These are phyloP conservation scores for Lepidothrix coronata DNA, from an alignment of 2,113 vertebrate species.

Conservation along the genomic window DNA sequence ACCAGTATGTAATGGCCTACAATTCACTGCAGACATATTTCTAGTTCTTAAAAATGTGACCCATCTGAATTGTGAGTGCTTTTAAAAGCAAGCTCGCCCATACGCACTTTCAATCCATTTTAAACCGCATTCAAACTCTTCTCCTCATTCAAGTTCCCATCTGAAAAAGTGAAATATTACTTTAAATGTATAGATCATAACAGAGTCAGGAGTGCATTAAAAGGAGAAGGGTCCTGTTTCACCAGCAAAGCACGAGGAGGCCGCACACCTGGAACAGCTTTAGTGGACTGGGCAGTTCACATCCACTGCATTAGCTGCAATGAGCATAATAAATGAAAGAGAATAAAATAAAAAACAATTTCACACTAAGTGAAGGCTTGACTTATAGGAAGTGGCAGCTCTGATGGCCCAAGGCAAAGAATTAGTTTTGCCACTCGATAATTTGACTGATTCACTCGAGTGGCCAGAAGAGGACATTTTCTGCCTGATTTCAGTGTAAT, in stretches of 20 bases:
- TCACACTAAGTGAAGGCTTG: slow-evolving; percentile 79
- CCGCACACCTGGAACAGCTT: slow-evolving; percentile 48
- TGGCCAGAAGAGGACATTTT: slow-evolving; percentile 82
- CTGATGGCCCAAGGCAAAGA: slow-evolving; percentile 73
- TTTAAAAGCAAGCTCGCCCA: background rate
- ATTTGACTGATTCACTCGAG: slow-evolving; percentile 85
- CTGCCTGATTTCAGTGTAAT: slow-evolving; percentile 82
- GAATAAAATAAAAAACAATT: slow-evolving; percentile 81
- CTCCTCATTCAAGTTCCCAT: background rate
- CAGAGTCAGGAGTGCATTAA: background rate
- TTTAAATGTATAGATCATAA: background rate
- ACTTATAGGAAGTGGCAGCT: slow-evolving; percentile 85
- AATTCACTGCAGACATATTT: background rate
- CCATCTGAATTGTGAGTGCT: background rate
- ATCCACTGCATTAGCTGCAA: slow-evolving; percentile 76
- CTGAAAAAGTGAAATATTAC: background rate
- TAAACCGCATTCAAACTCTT: background rate
- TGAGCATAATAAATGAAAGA: slow-evolving; percentile 84
- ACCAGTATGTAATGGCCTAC: background rate
- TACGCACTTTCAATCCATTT: background rate
- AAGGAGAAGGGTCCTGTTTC: background rate
- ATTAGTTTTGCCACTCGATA: slow-evolving; percentile 84
- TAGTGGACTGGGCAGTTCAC: slow-evolving; percentile 52
- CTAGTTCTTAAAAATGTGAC: background rate
- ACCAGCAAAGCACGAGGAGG: background rate